These are phyloP conservation scores for Pardosa pseudoannulata DNA, from an alignment of 2,888 invertebrate species.

Conservation along the genomic window DNA sequence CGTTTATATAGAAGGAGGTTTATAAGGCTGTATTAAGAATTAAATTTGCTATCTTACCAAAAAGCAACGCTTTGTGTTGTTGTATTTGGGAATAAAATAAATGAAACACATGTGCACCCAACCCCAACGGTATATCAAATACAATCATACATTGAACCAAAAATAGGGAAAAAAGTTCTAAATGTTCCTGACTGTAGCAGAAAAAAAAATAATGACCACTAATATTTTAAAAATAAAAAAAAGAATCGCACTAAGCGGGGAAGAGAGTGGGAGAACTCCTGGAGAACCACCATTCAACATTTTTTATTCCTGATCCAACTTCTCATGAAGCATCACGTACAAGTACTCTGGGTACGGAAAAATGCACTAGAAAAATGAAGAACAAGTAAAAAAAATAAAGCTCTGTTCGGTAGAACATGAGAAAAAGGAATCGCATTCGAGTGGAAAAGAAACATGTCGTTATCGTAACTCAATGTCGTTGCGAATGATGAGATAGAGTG, in stretches of 20 bases:
- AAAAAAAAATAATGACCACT: neutral
- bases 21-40: no score
- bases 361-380: neutral
- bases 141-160: no score
- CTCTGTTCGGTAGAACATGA: neutral
- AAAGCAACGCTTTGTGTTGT: no score
- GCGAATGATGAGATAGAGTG: constrained; percentile 2
- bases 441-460: constrained; percentile 14
- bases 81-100: neutral
- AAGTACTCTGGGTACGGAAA: neutral
- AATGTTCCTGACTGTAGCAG: neutral
- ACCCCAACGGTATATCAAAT: neutral
- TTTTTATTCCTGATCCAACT: neutral
- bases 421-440: neutral
- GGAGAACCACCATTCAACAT: neutral
- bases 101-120: neutral
- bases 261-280: neutral
- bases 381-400: neutral
- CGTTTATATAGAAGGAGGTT: no score
- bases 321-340: neutral
- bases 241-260: neutral
- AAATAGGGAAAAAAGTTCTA: neutral
- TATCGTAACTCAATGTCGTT: constrained; percentile 31
- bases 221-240: neutral
- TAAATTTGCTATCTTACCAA: no score